Percentiles rank a stretch among this genome's conserved stretches.
Evolutionary conservation across 2,888 invertebrate genomes (phyloP).

Genomic region (Dione juno): DNA sequence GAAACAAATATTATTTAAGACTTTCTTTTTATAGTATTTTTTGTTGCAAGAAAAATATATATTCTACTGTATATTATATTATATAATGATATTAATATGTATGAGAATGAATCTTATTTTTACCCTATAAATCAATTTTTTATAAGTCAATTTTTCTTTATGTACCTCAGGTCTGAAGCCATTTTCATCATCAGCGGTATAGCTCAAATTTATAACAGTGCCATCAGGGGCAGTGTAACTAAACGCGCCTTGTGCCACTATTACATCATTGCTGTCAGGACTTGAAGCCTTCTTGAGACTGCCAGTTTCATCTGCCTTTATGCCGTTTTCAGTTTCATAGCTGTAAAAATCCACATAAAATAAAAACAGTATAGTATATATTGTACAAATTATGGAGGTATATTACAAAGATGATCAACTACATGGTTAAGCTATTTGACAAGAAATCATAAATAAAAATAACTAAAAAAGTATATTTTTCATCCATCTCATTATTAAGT

Average conservation of each 20-base stretch:
- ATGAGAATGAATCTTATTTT: too few species aligned
- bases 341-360: conserved; percentile 62
- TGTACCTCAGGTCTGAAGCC: conserved; percentile 83
- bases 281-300: conserved; percentile 88
- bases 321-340: conserved; percentile 92
- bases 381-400: too few species aligned
- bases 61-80: too few species aligned
- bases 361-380: background rate
- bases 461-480: too few species aligned
- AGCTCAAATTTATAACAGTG: conserved; percentile 86
- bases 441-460: too few species aligned
- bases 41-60: background rate
- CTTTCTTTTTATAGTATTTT: background rate
- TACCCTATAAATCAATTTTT: too few species aligned
- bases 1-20: background rate
- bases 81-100: too few species aligned
- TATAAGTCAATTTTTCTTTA: too few species aligned
- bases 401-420: too few species aligned
- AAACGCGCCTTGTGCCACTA: conserved; percentile 86
- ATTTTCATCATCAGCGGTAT: conserved; percentile 88
- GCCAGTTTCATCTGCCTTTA: conserved; percentile 91
- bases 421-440: too few species aligned
- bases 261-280: conserved; percentile 86
- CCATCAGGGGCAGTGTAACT: conserved; percentile 89
- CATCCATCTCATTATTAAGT: too few species aligned